Evolutionary conservation across 2,113 vertebrate species (phyloP).

Genomic region (Aythya baeri): DNA sequence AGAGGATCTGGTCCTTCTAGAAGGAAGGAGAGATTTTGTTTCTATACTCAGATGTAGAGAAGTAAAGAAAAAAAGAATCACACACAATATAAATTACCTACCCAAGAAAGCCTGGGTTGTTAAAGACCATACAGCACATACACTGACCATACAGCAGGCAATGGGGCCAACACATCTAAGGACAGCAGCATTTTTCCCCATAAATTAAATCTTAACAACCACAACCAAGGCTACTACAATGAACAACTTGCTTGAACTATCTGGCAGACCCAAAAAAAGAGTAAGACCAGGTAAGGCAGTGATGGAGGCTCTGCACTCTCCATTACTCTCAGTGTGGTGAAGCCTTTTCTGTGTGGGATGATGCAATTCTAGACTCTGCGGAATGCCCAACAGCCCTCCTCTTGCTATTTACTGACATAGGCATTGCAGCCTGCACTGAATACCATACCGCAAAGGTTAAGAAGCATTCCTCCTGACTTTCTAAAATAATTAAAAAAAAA

Average conservation of each 20-base stretch:
- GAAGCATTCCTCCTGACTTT: not conserved
- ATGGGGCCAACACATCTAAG: not conserved
- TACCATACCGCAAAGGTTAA: not conserved
- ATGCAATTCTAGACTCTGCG: not conserved
- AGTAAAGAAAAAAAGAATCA: not conserved
- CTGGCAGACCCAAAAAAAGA: not conserved
- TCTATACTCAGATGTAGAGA: not conserved
- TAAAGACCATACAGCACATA: not conserved
- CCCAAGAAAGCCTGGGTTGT: not conserved
- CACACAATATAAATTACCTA: not conserved
- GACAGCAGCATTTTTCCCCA: not conserved
- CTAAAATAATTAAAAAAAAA: not conserved
- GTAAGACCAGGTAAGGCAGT: not conserved
- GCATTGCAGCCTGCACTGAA: not conserved
- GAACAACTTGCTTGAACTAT: not conserved
- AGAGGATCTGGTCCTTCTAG: not conserved
- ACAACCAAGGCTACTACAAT: not conserved
- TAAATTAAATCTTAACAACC: fast-evolving
- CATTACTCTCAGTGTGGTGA: not conserved
- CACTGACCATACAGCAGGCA: not conserved
- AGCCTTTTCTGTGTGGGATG: not conserved
- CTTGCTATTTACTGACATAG: not conserved
- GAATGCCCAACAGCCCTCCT: not conserved
- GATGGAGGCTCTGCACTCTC: not conserved
- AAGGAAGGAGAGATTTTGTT: not conserved